These are phyloP conservation scores for Ennomos quercinarius DNA, from an alignment of 2,888 invertebrate species.

Conservation along the genomic window DNA sequence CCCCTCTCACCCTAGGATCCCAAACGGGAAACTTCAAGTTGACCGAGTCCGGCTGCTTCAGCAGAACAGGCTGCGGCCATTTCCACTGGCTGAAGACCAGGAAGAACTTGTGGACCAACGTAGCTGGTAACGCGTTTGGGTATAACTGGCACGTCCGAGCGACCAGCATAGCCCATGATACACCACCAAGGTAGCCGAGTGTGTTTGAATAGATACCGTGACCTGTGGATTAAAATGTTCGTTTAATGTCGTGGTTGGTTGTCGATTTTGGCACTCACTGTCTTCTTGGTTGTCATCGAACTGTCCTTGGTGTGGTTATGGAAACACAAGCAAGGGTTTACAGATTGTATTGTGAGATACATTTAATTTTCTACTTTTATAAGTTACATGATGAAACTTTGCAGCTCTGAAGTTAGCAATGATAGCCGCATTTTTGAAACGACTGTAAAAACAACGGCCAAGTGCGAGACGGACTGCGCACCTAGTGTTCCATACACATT, in stretches of 20 bases:
- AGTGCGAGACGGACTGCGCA: no score
- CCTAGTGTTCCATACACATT: no score
- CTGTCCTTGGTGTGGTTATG: constrained; percentile 13
- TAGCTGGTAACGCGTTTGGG: constrained; percentile 98
- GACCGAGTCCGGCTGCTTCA: constrained; percentile 96
- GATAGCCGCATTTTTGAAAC: no score
- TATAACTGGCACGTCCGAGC: constrained; percentile 99
- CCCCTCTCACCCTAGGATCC: constrained; percentile 95
- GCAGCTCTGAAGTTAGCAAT: no score
- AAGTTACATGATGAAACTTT: no score
- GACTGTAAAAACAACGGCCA: no score
- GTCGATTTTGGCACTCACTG: constrained; percentile 18
- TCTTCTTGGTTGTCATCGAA: background rate
- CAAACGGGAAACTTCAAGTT: constrained; percentile 97
- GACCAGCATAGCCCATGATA: constrained; percentile 99
- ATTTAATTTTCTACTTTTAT: no score
- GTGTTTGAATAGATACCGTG: constrained; percentile 99
- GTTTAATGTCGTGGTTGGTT: constrained; percentile 1
- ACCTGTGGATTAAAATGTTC: constrained; percentile 78
- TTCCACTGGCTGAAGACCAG: constrained; percentile 99
- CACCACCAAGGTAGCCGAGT: constrained; percentile 98
- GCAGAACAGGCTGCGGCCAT: constrained; percentile 99
- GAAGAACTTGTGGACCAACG: constrained; percentile 99
- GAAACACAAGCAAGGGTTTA: constrained; percentile 40
- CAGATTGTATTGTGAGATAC: no score